These are phyloP conservation scores for Brenthis ino DNA, from an alignment of 2,888 invertebrate genomes.

Conservation along the genomic window DNA sequence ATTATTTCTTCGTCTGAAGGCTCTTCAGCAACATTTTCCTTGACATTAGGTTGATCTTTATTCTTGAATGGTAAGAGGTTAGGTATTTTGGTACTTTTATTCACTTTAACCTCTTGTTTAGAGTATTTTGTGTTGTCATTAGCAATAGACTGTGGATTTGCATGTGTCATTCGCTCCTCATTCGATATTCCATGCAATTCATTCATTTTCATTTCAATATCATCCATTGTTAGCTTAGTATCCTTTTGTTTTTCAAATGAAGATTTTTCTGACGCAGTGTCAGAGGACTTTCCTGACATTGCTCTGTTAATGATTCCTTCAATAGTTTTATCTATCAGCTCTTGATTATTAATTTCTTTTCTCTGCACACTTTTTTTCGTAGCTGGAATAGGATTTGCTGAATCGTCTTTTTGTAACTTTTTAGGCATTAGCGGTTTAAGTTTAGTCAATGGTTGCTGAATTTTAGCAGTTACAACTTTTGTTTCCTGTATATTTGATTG, in stretches of 20 bases:
- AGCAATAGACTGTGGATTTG: conserved; percentile 54
- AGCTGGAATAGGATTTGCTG: conserved; percentile 33
- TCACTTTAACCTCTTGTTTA: conserved; percentile 49
- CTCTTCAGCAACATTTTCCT: conserved; percentile 41
- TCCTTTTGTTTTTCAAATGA: conserved; percentile 44
- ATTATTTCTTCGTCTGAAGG: conserved; percentile 52
- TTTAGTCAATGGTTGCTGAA: conserved; percentile 32
- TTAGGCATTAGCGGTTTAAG: conserved; percentile 47
- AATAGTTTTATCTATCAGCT: conserved; percentile 72
- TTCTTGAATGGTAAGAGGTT: conserved; percentile 54
- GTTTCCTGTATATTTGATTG: conserved; percentile 29
- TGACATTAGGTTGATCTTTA: conserved; percentile 48
- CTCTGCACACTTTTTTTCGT: conserved; percentile 48
- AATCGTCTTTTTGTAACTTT: conserved; percentile 44
- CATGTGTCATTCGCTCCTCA: conserved; percentile 64
- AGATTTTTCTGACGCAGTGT: conserved; percentile 44
- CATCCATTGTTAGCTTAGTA: conserved; percentile 55
- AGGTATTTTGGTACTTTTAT: conserved; percentile 53
- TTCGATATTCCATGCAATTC: conserved; percentile 74
- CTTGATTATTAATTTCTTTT: conserved; percentile 65
- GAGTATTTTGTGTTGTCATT: conserved; percentile 48
- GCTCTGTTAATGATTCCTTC: conserved; percentile 70
- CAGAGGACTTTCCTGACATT: conserved; percentile 51
- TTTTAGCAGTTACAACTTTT: conserved; percentile 28
- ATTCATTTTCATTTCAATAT: conserved; percentile 77